Percentiles rank a stretch among this genome's conserved stretches.
Evolutionary conservation across 2,797 vertebrate genomes (phyloP).

Genomic region (Australoheros facetus): DNA sequence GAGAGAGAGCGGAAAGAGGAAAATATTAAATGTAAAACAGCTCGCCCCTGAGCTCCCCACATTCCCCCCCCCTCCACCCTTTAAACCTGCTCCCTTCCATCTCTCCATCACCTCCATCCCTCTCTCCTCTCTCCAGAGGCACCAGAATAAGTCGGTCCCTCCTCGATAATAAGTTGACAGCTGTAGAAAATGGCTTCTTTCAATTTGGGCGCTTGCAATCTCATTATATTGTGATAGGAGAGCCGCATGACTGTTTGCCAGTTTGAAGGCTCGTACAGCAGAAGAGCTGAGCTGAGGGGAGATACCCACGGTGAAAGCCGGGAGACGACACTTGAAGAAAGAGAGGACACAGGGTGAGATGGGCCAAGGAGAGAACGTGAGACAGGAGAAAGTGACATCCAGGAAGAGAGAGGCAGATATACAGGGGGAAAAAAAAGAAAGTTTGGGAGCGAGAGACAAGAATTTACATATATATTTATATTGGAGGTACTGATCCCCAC

Average conservation of each 20-base stretch:
- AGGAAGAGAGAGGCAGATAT: not conserved
- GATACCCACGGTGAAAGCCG: slow-evolving; percentile 35
- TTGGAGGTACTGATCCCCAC: not conserved
- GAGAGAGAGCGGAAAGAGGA: slow-evolving; percentile 30
- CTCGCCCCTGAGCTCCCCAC: slow-evolving; percentile 52
- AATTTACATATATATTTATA: not conserved
- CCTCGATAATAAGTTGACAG: slow-evolving; percentile 82
- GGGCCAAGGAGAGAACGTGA: slow-evolving; percentile 19
- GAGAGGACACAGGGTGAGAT: not conserved
- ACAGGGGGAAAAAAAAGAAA: not conserved
- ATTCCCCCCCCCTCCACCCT: slow-evolving; percentile 36
- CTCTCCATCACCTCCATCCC: slow-evolving; percentile 53
- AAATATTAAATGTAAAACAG: slow-evolving; percentile 78
- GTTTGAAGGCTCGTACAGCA: slow-evolving; percentile 59
- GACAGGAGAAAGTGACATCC: slow-evolving; percentile 14
- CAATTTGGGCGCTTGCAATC: slow-evolving; percentile 79
- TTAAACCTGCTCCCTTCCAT: slow-evolving; percentile 42
- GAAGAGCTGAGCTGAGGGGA: slow-evolving; percentile 30
- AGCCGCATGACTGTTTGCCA: slow-evolving; percentile 68
- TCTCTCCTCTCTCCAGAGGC: slow-evolving; percentile 57
- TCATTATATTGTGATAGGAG: slow-evolving; percentile 77
- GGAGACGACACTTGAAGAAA: slow-evolving; percentile 24
- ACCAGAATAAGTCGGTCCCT: slow-evolving; percentile 65
- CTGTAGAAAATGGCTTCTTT: slow-evolving; percentile 86
- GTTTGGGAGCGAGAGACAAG: not conserved